A percentile compares a stretch with the other conserved stretches of the same genome.
These are phyloP conservation scores for Indicator indicator DNA, from an alignment of 2,113 vertebrate species.

Conservation along the genomic window DNA sequence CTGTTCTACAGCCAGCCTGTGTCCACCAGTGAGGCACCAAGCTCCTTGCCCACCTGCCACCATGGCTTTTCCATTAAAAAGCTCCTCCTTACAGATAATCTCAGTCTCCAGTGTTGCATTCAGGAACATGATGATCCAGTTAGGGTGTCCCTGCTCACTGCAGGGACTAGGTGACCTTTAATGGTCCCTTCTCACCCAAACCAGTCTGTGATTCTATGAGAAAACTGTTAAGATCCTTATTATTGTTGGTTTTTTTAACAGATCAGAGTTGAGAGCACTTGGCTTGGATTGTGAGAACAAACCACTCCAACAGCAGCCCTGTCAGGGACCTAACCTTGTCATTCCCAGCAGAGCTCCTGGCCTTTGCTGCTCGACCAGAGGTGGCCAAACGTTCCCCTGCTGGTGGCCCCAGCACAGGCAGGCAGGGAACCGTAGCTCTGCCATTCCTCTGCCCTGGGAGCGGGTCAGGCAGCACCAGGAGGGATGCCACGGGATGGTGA, in stretches of 20 bases:
- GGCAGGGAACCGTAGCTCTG: background rate
- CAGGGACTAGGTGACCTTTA: background rate
- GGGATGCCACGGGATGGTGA: accelerated
- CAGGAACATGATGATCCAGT: background rate
- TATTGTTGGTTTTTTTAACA: background rate
- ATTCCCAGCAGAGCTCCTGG: background rate
- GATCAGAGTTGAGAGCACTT: background rate
- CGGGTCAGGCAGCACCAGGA: background rate
- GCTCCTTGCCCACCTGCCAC: background rate
- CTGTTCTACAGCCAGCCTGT: background rate
- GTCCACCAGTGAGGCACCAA: accelerated
- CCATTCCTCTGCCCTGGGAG: background rate
- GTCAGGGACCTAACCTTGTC: background rate
- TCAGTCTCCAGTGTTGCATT: background rate
- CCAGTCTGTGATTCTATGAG: background rate
- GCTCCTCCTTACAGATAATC: background rate
- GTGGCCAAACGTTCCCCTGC: background rate
- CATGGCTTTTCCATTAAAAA: background rate
- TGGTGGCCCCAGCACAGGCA: background rate
- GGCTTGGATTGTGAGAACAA: background rate
- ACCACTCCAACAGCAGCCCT: too few species aligned
- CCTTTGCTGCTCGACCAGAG: too few species aligned
- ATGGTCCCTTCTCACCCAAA: background rate
- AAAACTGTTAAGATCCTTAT: background rate
- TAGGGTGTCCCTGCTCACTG: background rate